Conservation (phyloP, 2,888 invertebrate genomes). For the Ophion ventricosus region DNA sequence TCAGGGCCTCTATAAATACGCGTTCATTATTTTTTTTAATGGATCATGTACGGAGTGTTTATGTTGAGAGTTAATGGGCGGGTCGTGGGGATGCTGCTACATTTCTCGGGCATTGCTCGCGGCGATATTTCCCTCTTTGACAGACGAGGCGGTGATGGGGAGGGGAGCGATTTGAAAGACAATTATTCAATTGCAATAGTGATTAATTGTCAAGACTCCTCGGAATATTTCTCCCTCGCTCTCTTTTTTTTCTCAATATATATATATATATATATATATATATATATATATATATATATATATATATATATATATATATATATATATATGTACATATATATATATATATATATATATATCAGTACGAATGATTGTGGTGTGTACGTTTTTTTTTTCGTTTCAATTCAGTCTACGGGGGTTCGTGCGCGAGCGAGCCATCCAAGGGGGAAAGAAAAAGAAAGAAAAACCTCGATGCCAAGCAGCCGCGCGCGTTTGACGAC, state of each 20-base stretch:
- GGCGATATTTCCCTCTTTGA: neutral
- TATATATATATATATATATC: constrained; percentile 1
- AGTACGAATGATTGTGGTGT: neutral
- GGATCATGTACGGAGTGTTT: neutral
- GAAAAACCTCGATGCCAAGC: constrained; percentile 47
- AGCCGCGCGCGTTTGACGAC: constrained; percentile 66
- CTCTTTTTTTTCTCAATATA: constrained; percentile 20
- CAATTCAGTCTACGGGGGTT: neutral
- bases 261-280: no score
- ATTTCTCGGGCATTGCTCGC: neutral
- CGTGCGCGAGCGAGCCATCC: constrained; percentile 51
- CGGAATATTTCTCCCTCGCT: neutral
- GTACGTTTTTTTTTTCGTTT: constrained; percentile 6
- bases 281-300: no score
- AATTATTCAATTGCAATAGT: constrained; percentile 18
- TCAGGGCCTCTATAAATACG: neutral
- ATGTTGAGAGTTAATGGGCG: constrained; percentile 8
- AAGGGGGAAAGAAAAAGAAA: neutral
- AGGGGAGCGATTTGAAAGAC: neutral
- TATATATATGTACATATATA: no score
- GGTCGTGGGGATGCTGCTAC: constrained; percentile 9
- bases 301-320: no score
- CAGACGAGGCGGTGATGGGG: neutral
- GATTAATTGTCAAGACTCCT: constrained; percentile 1
- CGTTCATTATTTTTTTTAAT: neutral